Percentiles rank a stretch among this genome's conserved stretches.
Evolutionary conservation across 2,888 invertebrate species (phyloP).

Genomic region (Anoplius nigerrimus): DNA sequence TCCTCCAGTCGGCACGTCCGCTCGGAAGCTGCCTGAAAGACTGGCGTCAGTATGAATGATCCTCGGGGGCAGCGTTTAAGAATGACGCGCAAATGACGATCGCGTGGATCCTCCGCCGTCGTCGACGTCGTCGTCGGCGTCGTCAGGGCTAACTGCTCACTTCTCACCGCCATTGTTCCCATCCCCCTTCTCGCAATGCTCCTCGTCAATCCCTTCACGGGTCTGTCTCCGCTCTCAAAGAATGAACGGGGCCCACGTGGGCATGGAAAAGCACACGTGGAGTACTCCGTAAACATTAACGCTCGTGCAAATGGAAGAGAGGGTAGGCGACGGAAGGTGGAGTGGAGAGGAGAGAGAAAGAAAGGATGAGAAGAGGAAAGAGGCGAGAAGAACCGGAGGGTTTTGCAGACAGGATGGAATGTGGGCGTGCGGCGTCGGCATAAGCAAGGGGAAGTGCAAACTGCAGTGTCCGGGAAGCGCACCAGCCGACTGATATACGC

Average conservation of each 20-base stretch:
- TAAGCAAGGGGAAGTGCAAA: slow-evolving; percentile 31
- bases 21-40: too few relatives aligned
- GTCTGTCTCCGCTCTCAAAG: not conserved
- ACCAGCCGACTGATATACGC: slow-evolving; percentile 23
- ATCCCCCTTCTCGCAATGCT: not conserved
- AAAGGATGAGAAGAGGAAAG: slow-evolving; percentile 11
- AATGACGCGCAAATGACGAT: not conserved
- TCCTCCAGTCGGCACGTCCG: too few relatives aligned
- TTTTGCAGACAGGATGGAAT: slow-evolving; percentile 54
- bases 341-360: not conserved
- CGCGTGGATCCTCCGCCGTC: not conserved
- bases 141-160: slow-evolving; percentile 2
- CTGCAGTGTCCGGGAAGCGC: slow-evolving; percentile 56
- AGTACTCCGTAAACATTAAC: slow-evolving; percentile 37
- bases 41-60: too few relatives aligned
- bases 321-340: not conserved
- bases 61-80: not conserved
- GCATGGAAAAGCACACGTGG: slow-evolving; percentile 43
- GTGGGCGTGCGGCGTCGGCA: slow-evolving; percentile 46
- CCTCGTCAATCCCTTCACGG: not conserved
- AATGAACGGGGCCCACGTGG: slow-evolving; percentile 35
- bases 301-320: slow-evolving; percentile 3
- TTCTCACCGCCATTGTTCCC: slow-evolving; percentile 20
- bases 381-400: not conserved
- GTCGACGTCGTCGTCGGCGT: too few relatives aligned